phyloP scores from a whole-genome alignment of 2,888 invertebrate species.

The Drosophila nr. perissopoda region DNA sequence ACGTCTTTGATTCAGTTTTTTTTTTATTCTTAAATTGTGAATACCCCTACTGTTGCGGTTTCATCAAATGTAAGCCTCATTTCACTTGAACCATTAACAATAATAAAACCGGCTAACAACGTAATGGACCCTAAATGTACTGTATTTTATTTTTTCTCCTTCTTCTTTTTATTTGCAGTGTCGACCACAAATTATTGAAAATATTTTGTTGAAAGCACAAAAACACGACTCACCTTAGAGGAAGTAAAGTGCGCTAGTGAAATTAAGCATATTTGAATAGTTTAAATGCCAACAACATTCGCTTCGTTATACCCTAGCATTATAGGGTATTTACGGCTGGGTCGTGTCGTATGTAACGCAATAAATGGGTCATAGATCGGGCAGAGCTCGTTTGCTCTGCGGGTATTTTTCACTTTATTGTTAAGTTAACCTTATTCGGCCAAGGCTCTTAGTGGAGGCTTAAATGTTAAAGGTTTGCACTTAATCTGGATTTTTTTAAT shows the following conservation, averaged over 20 bases:
- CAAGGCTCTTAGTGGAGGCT: neutral
- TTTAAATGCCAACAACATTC: constrained; percentile 34
- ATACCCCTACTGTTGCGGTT: constrained; percentile 34
- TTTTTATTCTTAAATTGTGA: constrained; percentile 11
- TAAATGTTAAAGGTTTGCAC: neutral
- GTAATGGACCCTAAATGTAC: constrained; percentile 42
- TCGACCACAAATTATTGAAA: constrained; percentile 21
- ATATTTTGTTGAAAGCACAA: constrained; percentile 11
- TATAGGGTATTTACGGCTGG: neutral
- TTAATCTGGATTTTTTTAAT: neutral
- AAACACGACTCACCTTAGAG: constrained; percentile 2
- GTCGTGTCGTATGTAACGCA: neutral
- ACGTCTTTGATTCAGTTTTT: constrained; percentile 25
- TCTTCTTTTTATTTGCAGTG: constrained; percentile 12
- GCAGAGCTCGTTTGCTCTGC: neutral
- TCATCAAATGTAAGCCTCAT: constrained; percentile 42
- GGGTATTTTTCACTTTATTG: neutral
- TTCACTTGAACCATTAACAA: constrained; percentile 35
- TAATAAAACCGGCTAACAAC: constrained; percentile 13
- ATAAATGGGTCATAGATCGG: neutral
- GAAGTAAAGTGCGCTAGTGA: constrained; percentile 10
- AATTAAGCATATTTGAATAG: constrained; percentile 34
- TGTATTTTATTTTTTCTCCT: constrained; percentile 7
- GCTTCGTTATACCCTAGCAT: neutral
- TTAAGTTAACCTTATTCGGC: neutral